Conservation (phyloP, 2,113 vertebrate genomes). For the Notarius lentiginosus region DNA sequence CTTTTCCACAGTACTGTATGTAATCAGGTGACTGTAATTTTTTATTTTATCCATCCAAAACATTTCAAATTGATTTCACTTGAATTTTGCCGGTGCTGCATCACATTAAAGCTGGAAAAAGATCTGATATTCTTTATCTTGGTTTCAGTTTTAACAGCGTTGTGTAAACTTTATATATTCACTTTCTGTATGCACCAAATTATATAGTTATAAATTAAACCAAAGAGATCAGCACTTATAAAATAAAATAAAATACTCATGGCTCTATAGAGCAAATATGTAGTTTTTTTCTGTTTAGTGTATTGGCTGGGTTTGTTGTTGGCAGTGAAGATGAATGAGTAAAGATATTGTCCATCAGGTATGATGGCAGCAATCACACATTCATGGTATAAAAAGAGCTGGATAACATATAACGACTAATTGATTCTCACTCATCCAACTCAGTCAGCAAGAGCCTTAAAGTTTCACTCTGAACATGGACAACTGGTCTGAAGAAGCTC, state of each 20-base stretch:
- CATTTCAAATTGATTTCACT: too few species aligned
- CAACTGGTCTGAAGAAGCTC: not conserved
- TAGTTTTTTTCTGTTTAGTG: not conserved
- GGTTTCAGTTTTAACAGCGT: not conserved
- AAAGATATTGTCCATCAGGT: slow-evolving; percentile 52
- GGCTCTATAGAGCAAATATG: not conserved
- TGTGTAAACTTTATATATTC: not conserved
- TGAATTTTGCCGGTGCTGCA: not conserved
- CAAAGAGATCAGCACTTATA: not conserved
- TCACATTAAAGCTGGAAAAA: not conserved
- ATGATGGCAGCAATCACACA: slow-evolving; percentile 40
- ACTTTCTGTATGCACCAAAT: not conserved
- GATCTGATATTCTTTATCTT: not conserved
- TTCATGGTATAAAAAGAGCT: slow-evolving; percentile 52
- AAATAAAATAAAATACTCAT: not conserved
- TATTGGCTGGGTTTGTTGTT: not conserved
- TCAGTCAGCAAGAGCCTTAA: slow-evolving; percentile 55
- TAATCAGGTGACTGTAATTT: too few species aligned
- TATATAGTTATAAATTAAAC: not conserved
- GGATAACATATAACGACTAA: slow-evolving; percentile 61
- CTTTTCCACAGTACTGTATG: too few species aligned
- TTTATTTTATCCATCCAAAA: too few species aligned
- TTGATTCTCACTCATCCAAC: slow-evolving; percentile 55
- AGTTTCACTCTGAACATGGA: slow-evolving; percentile 13
- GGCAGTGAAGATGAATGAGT: slow-evolving; percentile 13